Percentiles rank a stretch among this genome's conserved stretches.
phyloP scores from a whole-genome alignment of 2,797 vertebrate genomes.

The Trachurus trachurus region DNA sequence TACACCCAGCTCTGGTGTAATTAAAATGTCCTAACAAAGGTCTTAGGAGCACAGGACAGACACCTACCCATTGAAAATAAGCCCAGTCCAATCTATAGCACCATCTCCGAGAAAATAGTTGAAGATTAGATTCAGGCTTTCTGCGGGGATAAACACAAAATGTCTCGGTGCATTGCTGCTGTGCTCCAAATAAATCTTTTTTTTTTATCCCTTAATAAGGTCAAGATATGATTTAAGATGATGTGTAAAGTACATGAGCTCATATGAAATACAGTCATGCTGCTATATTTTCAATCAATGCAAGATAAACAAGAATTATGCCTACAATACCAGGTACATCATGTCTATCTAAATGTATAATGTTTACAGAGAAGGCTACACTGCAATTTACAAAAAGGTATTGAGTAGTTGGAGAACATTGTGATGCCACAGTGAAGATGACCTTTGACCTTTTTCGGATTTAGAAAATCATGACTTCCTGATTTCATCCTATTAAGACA shows the following conservation, averaged over 20 bases:
- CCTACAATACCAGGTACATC: background rate
- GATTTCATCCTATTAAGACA: background rate
- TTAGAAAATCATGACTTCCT: background rate
- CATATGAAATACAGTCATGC: conserved; percentile 21
- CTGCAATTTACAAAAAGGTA: background rate
- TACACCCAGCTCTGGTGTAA: conserved; percentile 85
- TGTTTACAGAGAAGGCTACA: no score
- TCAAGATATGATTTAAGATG: conserved; percentile 50
- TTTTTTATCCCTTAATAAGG: conserved; percentile 39
- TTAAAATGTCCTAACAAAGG: conserved; percentile 87
- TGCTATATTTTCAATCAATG: conserved; percentile 23
- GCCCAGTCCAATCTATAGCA: conserved; percentile 69
- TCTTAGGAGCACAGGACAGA: conserved; percentile 81
- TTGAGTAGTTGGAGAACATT: background rate
- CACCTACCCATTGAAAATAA: conserved; percentile 75
- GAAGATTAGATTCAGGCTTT: conserved; percentile 52
- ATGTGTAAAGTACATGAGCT: conserved; percentile 8
- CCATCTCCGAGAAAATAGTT: conserved; percentile 68
- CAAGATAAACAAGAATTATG: conserved; percentile 14
- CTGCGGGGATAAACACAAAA: conserved; percentile 40
- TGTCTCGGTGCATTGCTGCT: conserved; percentile 20
- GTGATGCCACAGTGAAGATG: background rate
- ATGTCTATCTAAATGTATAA: background rate
- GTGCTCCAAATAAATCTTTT: conserved; percentile 28
- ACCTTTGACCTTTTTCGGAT: background rate